Conservation (phyloP, 2,888 invertebrate species). For the Caenorhabditis doughertyi region DNA sequence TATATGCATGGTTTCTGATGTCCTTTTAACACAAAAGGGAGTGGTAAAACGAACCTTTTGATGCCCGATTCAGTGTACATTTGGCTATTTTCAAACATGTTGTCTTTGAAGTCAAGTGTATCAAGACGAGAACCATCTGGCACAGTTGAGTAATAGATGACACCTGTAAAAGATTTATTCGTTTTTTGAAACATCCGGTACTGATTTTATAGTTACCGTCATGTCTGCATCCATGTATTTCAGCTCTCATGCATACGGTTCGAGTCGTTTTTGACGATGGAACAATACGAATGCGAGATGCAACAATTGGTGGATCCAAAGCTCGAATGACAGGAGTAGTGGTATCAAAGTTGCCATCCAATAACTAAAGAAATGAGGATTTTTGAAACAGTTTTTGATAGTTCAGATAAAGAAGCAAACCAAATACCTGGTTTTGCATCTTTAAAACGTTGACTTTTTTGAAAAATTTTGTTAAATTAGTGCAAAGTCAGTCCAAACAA, state of each 20-base stretch:
- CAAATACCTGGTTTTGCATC: no score
- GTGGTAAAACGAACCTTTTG: conserved; percentile 54
- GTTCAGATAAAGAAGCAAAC: no score
- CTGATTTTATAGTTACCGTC: conserved; percentile 85
- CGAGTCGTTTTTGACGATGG: conserved; percentile 90
- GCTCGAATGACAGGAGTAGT: conserved; percentile 89
- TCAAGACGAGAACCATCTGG: conserved; percentile 73
- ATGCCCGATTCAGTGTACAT: conserved; percentile 86
- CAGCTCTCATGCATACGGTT: conserved; percentile 93
- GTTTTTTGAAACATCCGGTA: conserved; percentile 11
- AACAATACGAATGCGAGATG: conserved; percentile 90
- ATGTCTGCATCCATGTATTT: conserved; percentile 92
- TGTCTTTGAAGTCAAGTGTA: conserved; percentile 72
- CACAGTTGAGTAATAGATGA: conserved; percentile 83
- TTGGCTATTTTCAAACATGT: conserved; percentile 87
- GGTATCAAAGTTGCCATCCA: conserved; percentile 92
- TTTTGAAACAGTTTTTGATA: neutral
- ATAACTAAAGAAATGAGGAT: conserved; percentile 85
- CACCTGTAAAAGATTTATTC: conserved; percentile 84
- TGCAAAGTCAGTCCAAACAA: no score
- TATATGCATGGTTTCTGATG: conserved; percentile 49
- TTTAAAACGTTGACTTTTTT: neutral
- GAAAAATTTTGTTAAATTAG: neutral
- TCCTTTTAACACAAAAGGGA: conserved; percentile 21
- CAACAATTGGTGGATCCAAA: conserved; percentile 92